Conservation (phyloP, 2,113 vertebrate species). For the Otocyon megalotis region DNA sequence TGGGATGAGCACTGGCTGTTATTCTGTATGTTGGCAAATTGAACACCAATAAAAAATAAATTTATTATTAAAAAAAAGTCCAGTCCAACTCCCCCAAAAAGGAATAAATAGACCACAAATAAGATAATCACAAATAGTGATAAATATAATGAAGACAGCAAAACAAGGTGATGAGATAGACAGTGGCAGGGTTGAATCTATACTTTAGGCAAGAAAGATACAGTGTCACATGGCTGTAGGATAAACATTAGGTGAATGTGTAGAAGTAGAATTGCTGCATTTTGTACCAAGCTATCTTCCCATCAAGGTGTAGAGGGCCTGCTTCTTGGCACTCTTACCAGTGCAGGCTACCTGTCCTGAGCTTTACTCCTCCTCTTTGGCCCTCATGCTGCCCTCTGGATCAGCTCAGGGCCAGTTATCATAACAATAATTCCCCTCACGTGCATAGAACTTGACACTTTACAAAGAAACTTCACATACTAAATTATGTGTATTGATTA, state of each 20-base stretch:
- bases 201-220: neutral
- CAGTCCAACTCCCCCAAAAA: too few species aligned
- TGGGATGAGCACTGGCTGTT: too few species aligned
- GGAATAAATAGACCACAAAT: neutral
- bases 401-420: neutral
- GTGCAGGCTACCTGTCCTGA: neutral
- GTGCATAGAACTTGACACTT: neutral
- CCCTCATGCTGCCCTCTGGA: neutral
- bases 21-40: too few species aligned
- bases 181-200: neutral
- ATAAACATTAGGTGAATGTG: neutral
- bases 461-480: neutral
- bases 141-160: neutral
- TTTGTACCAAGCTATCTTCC: neutral
- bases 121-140: neutral
- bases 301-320: neutral
- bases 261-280: neutral
- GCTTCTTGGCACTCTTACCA: neutral
- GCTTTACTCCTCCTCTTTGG: neutral
- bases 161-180: neutral
- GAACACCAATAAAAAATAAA: too few species aligned
- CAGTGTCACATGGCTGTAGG: neutral
- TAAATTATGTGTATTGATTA: neutral
- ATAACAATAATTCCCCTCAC: neutral
- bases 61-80: too few species aligned